Percentiles rank a stretch among this genome's conserved stretches.
phyloP scores from a whole-genome alignment of 2,888 invertebrate species.

The Ecliptopera silaceata region DNA sequence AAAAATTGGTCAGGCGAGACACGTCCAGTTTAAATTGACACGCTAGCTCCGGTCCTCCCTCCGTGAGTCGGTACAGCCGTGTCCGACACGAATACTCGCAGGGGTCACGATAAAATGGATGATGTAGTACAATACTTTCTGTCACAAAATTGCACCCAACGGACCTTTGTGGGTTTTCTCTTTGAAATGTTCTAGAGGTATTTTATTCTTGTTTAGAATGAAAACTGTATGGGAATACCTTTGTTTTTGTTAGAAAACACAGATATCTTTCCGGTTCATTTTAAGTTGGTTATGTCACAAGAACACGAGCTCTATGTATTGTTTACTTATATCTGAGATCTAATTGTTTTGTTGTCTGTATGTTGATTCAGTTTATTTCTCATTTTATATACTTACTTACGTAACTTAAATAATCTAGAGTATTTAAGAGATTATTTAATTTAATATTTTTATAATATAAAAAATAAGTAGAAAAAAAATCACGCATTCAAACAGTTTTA shows the following conservation, averaged over 20 bases:
- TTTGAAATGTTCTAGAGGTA: constrained; percentile 31
- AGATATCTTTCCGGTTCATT: not conserved
- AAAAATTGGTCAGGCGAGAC: constrained; percentile 27
- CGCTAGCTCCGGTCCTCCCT: constrained; percentile 27
- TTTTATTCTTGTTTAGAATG: constrained; percentile 27
- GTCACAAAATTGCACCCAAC: constrained; percentile 48
- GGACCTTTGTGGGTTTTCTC: constrained; percentile 35
- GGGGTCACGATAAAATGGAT: constrained; percentile 37
- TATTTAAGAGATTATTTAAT: too few species aligned
- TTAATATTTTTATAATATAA: too few species aligned
- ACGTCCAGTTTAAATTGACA: constrained; percentile 42
- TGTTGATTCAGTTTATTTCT: too few species aligned
- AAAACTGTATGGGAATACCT: constrained; percentile 24
- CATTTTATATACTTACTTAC: too few species aligned
- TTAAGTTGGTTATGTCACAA: not conserved
- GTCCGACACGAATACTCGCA: constrained; percentile 28
- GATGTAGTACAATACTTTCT: constrained; percentile 39
- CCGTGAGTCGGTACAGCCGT: constrained; percentile 27
- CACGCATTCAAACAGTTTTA: too few species aligned
- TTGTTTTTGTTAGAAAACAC: constrained; percentile 14
- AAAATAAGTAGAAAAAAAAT: too few species aligned
- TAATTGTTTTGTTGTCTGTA: not conserved
- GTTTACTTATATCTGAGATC: not conserved
- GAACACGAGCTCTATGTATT: not conserved
- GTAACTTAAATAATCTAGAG: too few species aligned